phyloP scores from a whole-genome alignment of 2,113 vertebrate species.

The Ciconia stormi region DNA sequence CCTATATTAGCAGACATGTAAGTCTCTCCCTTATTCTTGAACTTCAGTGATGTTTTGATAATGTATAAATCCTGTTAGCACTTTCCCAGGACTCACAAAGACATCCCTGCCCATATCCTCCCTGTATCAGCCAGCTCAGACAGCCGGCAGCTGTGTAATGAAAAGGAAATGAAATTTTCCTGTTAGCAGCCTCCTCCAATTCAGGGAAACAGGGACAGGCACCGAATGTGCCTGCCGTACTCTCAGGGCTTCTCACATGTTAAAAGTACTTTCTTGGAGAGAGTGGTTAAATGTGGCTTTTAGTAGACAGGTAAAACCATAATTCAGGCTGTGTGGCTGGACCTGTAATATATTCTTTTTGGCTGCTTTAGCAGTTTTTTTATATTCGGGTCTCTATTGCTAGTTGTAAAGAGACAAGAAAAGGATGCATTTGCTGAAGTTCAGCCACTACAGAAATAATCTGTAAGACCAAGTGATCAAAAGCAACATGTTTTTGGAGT shows the following conservation, averaged over 20 bases:
- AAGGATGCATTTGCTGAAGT: neutral
- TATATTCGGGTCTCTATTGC: neutral
- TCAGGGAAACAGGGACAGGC: neutral
- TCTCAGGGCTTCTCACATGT: neutral
- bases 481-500: neutral
- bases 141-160: neutral
- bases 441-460: neutral
- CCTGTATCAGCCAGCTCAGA: neutral
- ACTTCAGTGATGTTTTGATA: neutral
- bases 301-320: neutral
- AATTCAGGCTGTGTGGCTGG: neutral
- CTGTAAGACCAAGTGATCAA: neutral
- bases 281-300: neutral
- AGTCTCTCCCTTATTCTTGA: neutral
- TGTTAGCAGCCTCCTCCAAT: neutral
- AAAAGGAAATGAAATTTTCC: slow-evolving; percentile 36
- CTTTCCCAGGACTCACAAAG: neutral
- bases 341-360: neutral
- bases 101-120: neutral
- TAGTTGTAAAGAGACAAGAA: neutral
- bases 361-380: neutral
- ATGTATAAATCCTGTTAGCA: neutral
- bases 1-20: neutral
- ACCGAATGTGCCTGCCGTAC: neutral
- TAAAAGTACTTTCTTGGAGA: neutral